Evolutionary conservation across 2,797 vertebrate species (phyloP), one percentile per base, ranked within the genome.

Genomic region (Rhynchotus rufescens): DNA sequence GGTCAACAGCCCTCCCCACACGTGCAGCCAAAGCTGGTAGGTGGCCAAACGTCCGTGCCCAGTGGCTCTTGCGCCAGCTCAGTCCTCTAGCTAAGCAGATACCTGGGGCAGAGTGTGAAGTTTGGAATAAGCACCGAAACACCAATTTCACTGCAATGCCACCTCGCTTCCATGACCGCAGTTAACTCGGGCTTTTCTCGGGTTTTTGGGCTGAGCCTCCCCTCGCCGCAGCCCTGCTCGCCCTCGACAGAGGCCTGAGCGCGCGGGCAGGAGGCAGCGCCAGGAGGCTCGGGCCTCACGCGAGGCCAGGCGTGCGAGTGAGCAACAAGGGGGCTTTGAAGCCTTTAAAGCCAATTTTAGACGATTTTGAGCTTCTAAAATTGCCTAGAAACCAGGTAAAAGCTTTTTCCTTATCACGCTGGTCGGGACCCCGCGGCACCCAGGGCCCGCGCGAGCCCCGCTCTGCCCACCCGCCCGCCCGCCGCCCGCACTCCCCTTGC

Each of bases 161-260:
- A 56, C 6, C 16, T 87, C 25, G 21, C n/a, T 72, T 87, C 73
- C 84, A 88, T 90, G 86, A 66, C 34, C 86, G 87, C 47, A 69
- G 44, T 51, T 84, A 9, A 89, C 4, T 62, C 47, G 66, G 13
- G 17, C 1, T 85, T 83, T 91, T 80, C 40, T 87, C 73, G n/a
- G 40, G 17, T 38, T 85, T 80, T 90, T 54, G 19, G 7, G 5
- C 47, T 78, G 44, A 57, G 59, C 21, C 59, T 34, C 12, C 28
- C 21, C 40, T 85, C 56, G 36, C 30, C 57, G 47, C 68, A 84
- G 40, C 21, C 30, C 47, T n/a, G 32, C 21, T 86, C 25, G 4
- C 6, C 12, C 54, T 71, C 0, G 0, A 47, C n/a, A n/a, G n/a
- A 28, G 20, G 40, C 65, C 78, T 66, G 52, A 40, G 26, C 71